Conservation (phyloP, 1,140 invertebrate species). For the Microvelia longipes region DNA sequence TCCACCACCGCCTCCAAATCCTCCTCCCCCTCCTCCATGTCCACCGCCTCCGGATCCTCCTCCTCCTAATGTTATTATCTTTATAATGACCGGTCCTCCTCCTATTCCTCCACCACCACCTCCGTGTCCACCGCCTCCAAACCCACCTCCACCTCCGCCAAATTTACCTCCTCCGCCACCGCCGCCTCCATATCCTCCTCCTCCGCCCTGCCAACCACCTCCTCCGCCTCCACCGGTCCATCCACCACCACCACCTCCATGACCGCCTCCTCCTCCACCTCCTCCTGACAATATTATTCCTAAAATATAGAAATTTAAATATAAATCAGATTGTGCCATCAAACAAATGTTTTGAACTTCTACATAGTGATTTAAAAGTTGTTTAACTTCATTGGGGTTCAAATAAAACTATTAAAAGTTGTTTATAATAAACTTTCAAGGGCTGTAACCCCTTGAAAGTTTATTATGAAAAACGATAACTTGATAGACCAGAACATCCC, state of each 20-base stretch:
- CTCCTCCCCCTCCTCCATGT: conserved; percentile 1
- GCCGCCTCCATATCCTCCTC: conserved; percentile 2
- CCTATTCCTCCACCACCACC: conserved; percentile 4
- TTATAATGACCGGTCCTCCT: neutral
- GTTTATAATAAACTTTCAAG: no score
- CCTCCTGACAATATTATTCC: conserved; percentile 3
- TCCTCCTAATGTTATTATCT: no score
- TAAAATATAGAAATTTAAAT: neutral
- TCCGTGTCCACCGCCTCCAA: conserved; percentile 3
- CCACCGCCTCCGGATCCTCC: neutral
- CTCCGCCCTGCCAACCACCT: conserved; percentile 1
- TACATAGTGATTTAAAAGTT: no score
- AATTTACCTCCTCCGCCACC: neutral
- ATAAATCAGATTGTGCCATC: no score
- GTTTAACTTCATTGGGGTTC: no score
- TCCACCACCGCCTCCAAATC: neutral
- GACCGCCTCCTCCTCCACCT: conserved; percentile 4
- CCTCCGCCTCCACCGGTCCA: neutral
- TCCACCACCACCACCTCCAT: conserved; percentile 2
- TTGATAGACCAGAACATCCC: no score
- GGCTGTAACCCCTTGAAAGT: no score
- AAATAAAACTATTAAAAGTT: no score
- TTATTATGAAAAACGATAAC: no score
- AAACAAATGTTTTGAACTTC: no score
- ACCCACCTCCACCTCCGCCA: conserved; percentile 8